Conservation (phyloP, 2,113 vertebrate species). For the Diadophis punctatus region DNA sequence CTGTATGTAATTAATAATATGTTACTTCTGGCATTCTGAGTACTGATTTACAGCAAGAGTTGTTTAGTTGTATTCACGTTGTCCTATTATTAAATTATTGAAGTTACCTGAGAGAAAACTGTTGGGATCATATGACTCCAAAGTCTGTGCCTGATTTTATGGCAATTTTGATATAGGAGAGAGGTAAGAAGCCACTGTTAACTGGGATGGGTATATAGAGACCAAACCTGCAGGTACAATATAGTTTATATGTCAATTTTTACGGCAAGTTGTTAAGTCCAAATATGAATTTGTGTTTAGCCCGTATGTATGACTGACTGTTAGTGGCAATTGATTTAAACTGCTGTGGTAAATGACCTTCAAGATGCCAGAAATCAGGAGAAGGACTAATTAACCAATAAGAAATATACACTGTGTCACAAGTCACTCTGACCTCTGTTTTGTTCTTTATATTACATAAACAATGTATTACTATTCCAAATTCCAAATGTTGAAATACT, state of each 20-base stretch:
- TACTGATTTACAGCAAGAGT: neutral
- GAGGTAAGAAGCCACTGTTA: neutral
- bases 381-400: neutral
- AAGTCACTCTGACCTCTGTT: neutral
- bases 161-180: neutral
- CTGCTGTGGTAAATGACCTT: neutral
- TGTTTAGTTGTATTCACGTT: neutral
- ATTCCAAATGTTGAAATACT: neutral
- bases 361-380: neutral
- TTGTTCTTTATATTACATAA: neutral
- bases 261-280: neutral
- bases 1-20: neutral
- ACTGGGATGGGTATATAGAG: neutral
- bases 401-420: neutral
- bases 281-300: neutral
- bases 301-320: neutral
- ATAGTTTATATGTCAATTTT: neutral
- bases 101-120: neutral
- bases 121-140: neutral
- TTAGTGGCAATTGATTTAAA: neutral
- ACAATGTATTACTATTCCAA: neutral
- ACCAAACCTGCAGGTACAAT: neutral
- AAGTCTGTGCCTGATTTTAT: neutral
- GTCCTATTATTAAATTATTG: neutral
- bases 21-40: neutral